Evolutionary conservation across 2,113 vertebrate species (phyloP).

Genomic region (Turnix velox): DNA sequence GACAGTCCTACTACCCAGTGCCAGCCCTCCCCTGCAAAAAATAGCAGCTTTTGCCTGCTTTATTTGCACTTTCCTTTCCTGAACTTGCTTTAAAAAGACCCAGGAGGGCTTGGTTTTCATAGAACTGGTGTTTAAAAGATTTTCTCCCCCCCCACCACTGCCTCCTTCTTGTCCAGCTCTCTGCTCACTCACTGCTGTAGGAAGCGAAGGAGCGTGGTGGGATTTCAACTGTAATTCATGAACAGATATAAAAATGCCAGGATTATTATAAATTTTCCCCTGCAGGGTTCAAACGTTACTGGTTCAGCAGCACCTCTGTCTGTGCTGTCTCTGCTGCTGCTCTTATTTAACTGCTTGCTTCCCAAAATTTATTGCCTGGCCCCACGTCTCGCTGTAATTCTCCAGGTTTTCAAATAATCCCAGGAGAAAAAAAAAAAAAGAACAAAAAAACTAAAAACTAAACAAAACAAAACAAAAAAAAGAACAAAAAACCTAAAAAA

Average conservation of each 20-base stretch:
- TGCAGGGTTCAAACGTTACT: not conserved
- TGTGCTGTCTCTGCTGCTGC: not conserved
- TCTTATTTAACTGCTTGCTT: not conserved
- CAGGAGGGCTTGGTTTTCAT: not conserved
- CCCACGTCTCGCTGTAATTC: not conserved
- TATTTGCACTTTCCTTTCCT: conserved; percentile 41
- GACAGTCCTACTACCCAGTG: not conserved
- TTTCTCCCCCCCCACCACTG: too few species aligned
- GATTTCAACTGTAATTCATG: conserved; percentile 10
- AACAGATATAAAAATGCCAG: not conserved
- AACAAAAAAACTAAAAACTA: not conserved
- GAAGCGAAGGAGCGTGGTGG: not conserved
- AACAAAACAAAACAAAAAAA: not conserved
- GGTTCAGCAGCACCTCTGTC: not conserved
- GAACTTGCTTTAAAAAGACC: conserved; percentile 10
- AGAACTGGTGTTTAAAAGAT: not conserved
- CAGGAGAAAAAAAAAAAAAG: not conserved
- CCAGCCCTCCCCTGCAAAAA: conserved; percentile 6
- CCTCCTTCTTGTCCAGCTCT: not conserved
- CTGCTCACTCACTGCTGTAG: accelerated
- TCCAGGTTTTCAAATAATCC: conserved; percentile 3
- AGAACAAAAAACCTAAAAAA: too few species aligned
- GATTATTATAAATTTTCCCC: not conserved
- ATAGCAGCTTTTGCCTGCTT: not conserved
- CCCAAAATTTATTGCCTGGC: not conserved